A percentile compares a stretch with the other conserved stretches of the same genome.
Evolutionary conservation across 2,113 vertebrate species (phyloP).

Genomic region (Motacilla alba): DNA sequence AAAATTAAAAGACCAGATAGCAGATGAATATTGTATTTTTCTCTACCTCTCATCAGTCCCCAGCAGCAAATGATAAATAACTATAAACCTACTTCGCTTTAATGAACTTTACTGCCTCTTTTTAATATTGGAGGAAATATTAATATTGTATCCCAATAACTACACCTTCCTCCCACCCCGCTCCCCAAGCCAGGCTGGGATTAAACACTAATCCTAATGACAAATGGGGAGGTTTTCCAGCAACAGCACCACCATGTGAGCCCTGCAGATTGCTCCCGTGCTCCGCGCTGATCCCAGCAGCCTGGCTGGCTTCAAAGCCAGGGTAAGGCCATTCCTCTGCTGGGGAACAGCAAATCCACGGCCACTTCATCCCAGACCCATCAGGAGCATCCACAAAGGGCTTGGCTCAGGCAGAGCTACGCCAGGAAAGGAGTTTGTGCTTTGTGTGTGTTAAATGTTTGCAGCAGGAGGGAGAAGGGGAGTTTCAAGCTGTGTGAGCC

Average conservation of each 20-base stretch:
- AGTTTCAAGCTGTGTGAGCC: not conserved
- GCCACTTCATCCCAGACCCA: not conserved
- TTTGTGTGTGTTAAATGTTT: not conserved
- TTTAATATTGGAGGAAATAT: not conserved
- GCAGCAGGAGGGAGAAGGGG: not conserved
- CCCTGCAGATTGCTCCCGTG: not conserved
- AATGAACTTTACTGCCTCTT: not conserved
- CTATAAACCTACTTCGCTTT: not conserved
- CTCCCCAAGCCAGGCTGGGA: not conserved
- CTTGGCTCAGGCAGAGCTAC: not conserved
- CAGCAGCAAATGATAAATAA: slow-evolving; percentile 52
- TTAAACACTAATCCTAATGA: not conserved
- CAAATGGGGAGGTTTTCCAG: not conserved
- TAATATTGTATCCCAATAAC: not conserved
- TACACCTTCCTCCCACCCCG: not conserved
- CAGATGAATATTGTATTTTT: slow-evolving; percentile 34
- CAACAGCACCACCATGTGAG: not conserved
- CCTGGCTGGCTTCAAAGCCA: not conserved
- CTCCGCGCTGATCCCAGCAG: not conserved
- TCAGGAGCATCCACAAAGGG: not conserved
- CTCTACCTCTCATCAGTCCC: not conserved
- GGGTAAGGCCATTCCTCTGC: not conserved
- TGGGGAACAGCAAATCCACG: not conserved
- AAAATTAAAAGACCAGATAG: slow-evolving; percentile 38
- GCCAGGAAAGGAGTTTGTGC: not conserved